Conservation (phyloP, 2,113 vertebrate genomes). For the Periophthalmus modestus region DNA sequence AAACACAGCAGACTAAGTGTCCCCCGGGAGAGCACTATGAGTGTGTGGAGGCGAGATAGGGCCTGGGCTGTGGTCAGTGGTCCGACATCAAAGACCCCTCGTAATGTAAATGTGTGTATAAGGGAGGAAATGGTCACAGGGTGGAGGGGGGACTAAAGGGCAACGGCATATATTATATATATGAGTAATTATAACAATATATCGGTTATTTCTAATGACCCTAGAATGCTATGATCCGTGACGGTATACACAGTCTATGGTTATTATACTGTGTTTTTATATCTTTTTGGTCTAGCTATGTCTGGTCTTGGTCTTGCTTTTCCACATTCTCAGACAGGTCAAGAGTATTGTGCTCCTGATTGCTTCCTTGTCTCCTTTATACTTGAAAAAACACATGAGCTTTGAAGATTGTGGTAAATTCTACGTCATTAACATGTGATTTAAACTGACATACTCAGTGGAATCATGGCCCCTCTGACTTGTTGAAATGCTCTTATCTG, state of each 20-base stretch:
- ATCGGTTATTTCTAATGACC: too few species aligned
- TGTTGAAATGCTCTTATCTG: constrained; percentile 17
- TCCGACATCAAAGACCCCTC: constrained; percentile 54
- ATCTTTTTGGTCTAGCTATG: too few species aligned
- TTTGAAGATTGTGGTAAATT: background rate
- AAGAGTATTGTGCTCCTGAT: background rate
- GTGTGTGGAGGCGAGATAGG: constrained; percentile 37
- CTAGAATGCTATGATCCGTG: too few species aligned
- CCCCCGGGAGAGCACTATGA: constrained; percentile 36
- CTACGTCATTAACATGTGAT: background rate
- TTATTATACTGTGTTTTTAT: too few species aligned
- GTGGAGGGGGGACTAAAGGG: constrained; percentile 17
- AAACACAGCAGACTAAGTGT: constrained; percentile 53
- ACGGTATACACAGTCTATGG: too few species aligned
- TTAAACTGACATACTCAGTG: background rate
- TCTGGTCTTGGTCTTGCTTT: too few species aligned
- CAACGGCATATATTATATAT: constrained; percentile 9
- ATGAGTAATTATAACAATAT: too few species aligned
- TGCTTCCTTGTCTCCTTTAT: background rate
- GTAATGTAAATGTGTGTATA: constrained; percentile 31
- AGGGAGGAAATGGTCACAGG: constrained; percentile 14
- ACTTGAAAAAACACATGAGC: constrained; percentile 19
- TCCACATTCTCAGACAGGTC: background rate
- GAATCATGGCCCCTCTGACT: background rate
- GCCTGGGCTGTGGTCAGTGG: constrained; percentile 43